Percentiles rank a stretch among this genome's conserved stretches.
Evolutionary conservation across 2,888 invertebrate species (phyloP).

Genomic region (Rhagium mordax): DNA sequence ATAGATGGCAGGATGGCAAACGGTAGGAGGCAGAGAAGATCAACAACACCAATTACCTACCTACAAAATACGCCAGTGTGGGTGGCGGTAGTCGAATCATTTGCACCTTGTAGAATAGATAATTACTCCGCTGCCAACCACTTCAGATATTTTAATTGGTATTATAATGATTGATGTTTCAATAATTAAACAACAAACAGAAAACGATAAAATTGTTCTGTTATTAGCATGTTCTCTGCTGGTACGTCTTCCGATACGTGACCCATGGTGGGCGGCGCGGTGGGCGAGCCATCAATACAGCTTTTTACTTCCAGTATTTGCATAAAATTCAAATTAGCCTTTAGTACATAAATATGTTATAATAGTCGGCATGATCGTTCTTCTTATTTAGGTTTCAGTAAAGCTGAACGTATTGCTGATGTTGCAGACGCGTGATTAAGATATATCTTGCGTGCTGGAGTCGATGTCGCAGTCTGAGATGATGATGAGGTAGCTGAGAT

Average conservation of each 20-base stretch:
- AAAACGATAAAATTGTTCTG: conserved; percentile 29
- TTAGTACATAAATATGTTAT: conserved; percentile 44
- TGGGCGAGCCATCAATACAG: conserved; percentile 51
- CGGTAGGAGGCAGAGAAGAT: not conserved
- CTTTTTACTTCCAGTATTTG: conserved; percentile 51
- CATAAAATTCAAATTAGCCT: conserved; percentile 52
- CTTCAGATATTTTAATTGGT: conserved; percentile 13
- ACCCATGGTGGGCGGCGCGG: conserved; percentile 41
- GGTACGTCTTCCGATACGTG: conserved; percentile 23
- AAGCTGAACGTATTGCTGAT: not conserved
- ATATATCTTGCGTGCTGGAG: not conserved
- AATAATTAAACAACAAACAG: conserved; percentile 32
- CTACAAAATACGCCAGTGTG: not conserved
- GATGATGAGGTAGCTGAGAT: not conserved
- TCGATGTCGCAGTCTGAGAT: not conserved
- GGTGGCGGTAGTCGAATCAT: conserved; percentile 9
- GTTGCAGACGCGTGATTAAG: not conserved
- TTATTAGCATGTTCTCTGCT: conserved; percentile 10
- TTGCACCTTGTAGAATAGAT: not conserved
- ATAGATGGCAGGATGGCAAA: not conserved
- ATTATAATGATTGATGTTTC: conserved; percentile 9
- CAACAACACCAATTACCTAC: conserved; percentile 10
- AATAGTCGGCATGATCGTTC: conserved; percentile 44
- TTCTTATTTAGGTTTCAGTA: conserved; percentile 5
- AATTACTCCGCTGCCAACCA: conserved; percentile 5